Conservation (phyloP, 2,113 vertebrate genomes). For the Etheostoma cragini region DNA sequence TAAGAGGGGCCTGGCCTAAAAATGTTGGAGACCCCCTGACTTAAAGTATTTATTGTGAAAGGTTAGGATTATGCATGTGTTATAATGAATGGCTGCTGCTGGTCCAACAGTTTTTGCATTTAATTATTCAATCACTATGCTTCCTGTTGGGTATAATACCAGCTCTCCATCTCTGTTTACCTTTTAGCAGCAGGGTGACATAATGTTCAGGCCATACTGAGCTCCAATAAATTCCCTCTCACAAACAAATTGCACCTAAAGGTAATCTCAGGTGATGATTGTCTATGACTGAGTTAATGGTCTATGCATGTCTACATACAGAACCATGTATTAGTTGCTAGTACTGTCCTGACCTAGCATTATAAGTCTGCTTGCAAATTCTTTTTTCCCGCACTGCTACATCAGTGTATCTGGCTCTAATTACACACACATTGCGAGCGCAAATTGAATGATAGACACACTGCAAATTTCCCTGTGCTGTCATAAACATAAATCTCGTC, state of each 20-base stretch:
- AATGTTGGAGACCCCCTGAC: too few relatives aligned
- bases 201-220: background rate
- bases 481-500: slow-evolving; percentile 35
- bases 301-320: background rate
- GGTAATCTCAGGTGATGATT: too few relatives aligned
- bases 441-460: slow-evolving; percentile 31
- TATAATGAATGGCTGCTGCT: background rate
- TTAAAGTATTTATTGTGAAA: background rate
- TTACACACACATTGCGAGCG: slow-evolving; percentile 9
- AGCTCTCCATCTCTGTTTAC: background rate
- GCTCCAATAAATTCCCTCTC: background rate
- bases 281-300: too few relatives aligned
- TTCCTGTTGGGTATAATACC: background rate
- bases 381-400: background rate
- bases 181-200: background rate
- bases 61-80: background rate
- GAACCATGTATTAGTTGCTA: background rate
- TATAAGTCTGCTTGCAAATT: background rate
- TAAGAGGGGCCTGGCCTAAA: too few relatives aligned
- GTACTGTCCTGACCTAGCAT: background rate
- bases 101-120: background rate
- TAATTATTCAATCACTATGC: background rate
- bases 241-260: too few relatives aligned
- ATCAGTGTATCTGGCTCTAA: slow-evolving; percentile 12
- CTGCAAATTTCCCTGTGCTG: slow-evolving; percentile 15